Evolutionary conservation across 2,113 vertebrate species (phyloP).

Genomic region (Gopherus flavomarginatus): DNA sequence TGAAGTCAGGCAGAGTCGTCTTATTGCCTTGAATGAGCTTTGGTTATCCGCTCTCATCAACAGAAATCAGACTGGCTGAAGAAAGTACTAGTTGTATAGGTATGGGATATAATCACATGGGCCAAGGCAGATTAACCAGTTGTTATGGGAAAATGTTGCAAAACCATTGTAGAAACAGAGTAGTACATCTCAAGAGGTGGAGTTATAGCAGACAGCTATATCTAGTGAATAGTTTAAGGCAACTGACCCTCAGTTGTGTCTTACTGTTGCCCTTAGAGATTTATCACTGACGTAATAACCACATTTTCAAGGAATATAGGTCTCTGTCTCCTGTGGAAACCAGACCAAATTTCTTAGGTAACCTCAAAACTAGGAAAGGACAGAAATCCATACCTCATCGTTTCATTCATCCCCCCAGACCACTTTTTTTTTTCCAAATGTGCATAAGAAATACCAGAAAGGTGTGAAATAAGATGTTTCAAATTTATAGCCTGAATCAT

Average conservation of each 20-base stretch:
- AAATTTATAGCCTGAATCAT: conserved; percentile 39
- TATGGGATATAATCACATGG: not conserved
- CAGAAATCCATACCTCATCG: conserved; percentile 9
- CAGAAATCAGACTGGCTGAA: not conserved
- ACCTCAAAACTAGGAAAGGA: not conserved
- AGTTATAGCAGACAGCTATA: not conserved
- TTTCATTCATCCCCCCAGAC: not conserved
- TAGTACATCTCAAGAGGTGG: not conserved
- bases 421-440: conserved; percentile 26
- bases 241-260: not conserved
- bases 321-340: not conserved
- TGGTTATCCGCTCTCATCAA: not conserved
- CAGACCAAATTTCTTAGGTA: not conserved
- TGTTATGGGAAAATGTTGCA: not conserved
- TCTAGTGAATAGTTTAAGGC: not conserved
- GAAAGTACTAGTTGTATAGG: not conserved
- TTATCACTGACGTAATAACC: not conserved
- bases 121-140: not conserved
- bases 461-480: conserved; percentile 19
- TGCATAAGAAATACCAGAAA: conserved; percentile 21
- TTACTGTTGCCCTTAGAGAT: not conserved
- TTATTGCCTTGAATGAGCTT: not conserved
- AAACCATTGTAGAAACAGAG: not conserved
- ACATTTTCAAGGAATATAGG: not conserved
- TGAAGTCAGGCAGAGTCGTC: not conserved